phyloP scores from a whole-genome alignment of 2,113 vertebrate genomes.

The Parotia lawesii region DNA sequence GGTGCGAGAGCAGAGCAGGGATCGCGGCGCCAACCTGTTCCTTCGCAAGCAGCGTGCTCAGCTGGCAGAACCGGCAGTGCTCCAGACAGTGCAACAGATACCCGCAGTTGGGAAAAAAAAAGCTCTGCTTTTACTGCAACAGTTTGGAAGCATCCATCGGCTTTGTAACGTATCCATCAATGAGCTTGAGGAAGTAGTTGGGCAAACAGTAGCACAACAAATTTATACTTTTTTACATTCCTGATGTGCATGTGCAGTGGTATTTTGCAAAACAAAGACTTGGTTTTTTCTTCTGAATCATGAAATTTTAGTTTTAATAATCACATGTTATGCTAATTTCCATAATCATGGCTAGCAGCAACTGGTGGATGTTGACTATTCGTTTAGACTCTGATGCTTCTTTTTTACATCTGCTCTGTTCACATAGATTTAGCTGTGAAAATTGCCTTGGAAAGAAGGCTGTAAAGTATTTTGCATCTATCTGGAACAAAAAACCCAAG shows the following conservation, averaged over 20 bases:
- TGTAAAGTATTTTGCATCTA: not conserved
- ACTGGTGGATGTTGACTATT: not conserved
- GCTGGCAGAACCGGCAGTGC: constrained; percentile 69
- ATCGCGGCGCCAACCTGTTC: constrained; percentile 78
- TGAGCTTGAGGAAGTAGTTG: constrained; percentile 79
- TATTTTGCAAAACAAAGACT: not conserved
- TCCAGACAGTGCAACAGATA: constrained; percentile 78
- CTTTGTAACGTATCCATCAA: constrained; percentile 71
- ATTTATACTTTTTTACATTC: constrained; percentile 72
- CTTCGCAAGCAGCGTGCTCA: constrained; percentile 33
- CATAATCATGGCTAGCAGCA: not conserved
- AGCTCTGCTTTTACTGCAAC: constrained; percentile 79
- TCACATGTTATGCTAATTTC: not conserved
- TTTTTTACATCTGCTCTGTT: not conserved
- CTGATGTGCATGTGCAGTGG: fast-evolving
- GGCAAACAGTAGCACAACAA: constrained; percentile 73
- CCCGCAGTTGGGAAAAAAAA: constrained; percentile 87
- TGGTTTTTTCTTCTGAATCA: not conserved
- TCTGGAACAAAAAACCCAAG: not conserved
- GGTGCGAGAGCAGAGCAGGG: constrained; percentile 80
- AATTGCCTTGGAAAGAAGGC: not conserved
- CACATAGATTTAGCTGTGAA: not conserved
- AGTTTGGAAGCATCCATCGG: constrained; percentile 78
- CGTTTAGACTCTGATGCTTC: not conserved
- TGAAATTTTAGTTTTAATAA: not conserved